Base-by-base conservation (phyloP, 2,888 invertebrate genomes). In the Dicycla oo region DNA sequence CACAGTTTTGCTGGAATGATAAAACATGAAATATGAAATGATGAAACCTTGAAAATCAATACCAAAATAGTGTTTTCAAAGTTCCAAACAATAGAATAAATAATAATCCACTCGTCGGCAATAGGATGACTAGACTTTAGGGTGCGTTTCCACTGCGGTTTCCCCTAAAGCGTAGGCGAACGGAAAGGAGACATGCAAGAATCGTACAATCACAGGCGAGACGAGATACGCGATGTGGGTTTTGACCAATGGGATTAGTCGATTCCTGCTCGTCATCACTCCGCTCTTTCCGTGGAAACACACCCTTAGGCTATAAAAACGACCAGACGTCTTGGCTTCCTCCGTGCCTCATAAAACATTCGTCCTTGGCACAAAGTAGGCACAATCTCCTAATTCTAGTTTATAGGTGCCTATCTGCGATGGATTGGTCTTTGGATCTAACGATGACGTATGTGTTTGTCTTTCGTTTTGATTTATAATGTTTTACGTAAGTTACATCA, bases 351-450 rank as follows among this genome's bases (percentile, higher is more conserved):
- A 60, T 83, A 73, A 83, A 79, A 75, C 60, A 63, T 73, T 73
- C 68, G 70, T 8, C 81, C 75, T 85, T 85, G 80, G 30, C 53
- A 60, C 40, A 57, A 78, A 69, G 58, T 78, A 82, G 73, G 66
- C 66, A 69, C 56, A 79, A 69, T 79, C n/a, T 63, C 66, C 30
- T 80, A 83, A 73, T 34, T 45, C 69, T 69, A 64, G 54, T 80
- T 80, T 80, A 80, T 83, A 38, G 58, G 56, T 51, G 73, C 73
- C n/a, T 82, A 73, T 80, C 73, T 82, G 40, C 47, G 13, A 60
- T 13, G 26, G 49, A 82, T 67, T 69, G 30, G 67, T 62, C 56
- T 56, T 54, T 63, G 66, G 26, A 20, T 30, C 13, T 82, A 72
- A 82, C 60, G 23, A 65, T 79, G 80, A 80, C 80, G 43, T 69